Percentiles rank a stretch among this genome's conserved stretches.
Conservation (phyloP, 2,113 vertebrate genomes). For the Corythaeola cristata region DNA sequence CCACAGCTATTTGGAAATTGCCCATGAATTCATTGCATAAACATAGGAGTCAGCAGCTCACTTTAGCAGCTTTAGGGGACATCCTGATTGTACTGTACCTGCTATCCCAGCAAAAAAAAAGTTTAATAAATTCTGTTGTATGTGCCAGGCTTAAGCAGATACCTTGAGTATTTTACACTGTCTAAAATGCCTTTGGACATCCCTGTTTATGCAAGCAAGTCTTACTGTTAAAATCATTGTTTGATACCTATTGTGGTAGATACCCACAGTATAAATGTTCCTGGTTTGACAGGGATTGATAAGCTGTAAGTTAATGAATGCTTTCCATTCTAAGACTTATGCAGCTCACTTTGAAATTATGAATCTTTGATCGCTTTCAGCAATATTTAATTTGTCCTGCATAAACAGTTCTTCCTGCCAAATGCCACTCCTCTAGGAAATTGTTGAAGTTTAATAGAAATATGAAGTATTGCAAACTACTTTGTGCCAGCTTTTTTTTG, state of each 20-base stretch:
- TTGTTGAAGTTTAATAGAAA: background rate
- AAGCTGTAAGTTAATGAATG: background rate
- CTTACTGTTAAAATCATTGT: background rate
- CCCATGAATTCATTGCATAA: background rate
- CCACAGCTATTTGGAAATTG: conserved; percentile 2
- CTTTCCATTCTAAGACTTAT: background rate
- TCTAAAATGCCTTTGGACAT: background rate
- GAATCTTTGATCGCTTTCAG: background rate
- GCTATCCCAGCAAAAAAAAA: background rate
- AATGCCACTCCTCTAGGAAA: background rate
- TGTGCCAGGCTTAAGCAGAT: background rate
- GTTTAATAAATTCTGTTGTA: background rate
- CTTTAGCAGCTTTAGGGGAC: background rate
- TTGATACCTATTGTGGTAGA: background rate
- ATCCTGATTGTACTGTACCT: background rate
- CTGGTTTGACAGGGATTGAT: background rate
- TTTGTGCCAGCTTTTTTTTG: background rate
- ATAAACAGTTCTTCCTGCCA: background rate
- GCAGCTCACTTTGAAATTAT: background rate
- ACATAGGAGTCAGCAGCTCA: background rate
- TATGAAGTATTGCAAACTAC: background rate
- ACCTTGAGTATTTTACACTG: background rate
- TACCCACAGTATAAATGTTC: background rate
- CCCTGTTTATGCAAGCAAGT: background rate
- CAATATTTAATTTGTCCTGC: background rate